phyloP scores from a whole-genome alignment of 2,113 vertebrate genomes.

The Cebus imitator region DNA sequence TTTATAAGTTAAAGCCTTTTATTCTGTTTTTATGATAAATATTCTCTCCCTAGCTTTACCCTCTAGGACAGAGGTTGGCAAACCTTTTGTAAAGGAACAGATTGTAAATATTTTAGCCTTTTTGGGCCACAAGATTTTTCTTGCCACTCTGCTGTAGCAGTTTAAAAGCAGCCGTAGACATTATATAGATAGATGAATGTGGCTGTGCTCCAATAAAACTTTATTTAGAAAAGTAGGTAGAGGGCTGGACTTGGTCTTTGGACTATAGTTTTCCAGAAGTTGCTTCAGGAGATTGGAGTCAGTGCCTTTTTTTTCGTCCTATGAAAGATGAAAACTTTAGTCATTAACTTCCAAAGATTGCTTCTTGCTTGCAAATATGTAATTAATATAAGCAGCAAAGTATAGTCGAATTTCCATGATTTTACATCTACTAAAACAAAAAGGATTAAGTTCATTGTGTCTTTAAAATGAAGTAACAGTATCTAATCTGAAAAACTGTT shows the following conservation, averaged over 20 bases:
- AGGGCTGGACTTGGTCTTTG: not conserved
- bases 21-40: not conserved
- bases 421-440: slow-evolving; percentile 69
- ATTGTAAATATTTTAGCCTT: not conserved
- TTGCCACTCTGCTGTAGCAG: not conserved
- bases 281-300: not conserved
- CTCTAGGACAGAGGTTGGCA: not conserved
- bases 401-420: slow-evolving; percentile 44
- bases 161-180: not conserved
- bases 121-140: not conserved
- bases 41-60: not conserved
- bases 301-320: not conserved
- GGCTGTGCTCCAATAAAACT: not conserved
- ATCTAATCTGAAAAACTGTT: slow-evolving; percentile 65
- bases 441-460: slow-evolving; percentile 51
- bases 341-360: not conserved
- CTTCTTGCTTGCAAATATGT: not conserved
- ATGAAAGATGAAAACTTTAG: not conserved
- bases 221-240: slow-evolving; percentile 1
- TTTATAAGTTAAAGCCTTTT: slow-evolving; percentile 37
- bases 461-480: slow-evolving; percentile 53
- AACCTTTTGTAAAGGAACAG: not conserved
- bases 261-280: not conserved
- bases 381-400: slow-evolving; percentile 56
- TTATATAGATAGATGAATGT: not conserved